Evolutionary conservation across 2,797 vertebrate genomes (phyloP), one percentile per base, ranked within the genome.

Genomic region (Haliaeetus albicilla): DNA sequence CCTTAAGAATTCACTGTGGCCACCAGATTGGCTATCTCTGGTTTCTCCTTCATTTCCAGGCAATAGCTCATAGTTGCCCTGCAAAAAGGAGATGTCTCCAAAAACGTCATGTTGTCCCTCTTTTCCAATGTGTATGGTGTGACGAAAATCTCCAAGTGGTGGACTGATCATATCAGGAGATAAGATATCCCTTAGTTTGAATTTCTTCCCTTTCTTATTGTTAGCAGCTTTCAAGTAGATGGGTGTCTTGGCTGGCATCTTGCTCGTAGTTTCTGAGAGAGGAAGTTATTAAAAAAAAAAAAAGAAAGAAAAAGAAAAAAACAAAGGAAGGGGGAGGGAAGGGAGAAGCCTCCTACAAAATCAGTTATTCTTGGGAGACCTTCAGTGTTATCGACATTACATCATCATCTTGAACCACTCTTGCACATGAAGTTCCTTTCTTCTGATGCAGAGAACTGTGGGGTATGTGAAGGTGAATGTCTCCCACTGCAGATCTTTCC

Each of bases 111-210:
- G 98, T 86, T 99, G 98, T 33, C 99, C 99, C 7, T 99, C 99
- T 93, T 98, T 99, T 67, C 99, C 99, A 20, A 99, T 99, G 96
- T 99, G 99, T 94, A 99, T 99, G 49, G 99, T 99, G 97, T 99
- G 99, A 46, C 99, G 99, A 94, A 99, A 99, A 98, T 99, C 99
- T 65, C 99, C 99, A 3, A 99, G 98, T 5, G 99, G 99, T 14
- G 99, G 99, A 82, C 99, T 99, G 91, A 99, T 99, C 99, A 99
- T 99, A 95, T 99, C 99, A 5, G 99, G 99, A 89, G 99, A 99
- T 96, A 99, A 97, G 76, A 99, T 99, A 96, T 99, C 99, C 94
- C 99, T 98, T 91, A 99, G 97, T 90, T 99, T 99, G 96, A 99
- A 99, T 97, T 99, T 99, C 96, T 99, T 99, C 41, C 99, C 99